phyloP scores from a whole-genome alignment of 2,113 vertebrate genomes.

The Cygnus buccinator region DNA sequence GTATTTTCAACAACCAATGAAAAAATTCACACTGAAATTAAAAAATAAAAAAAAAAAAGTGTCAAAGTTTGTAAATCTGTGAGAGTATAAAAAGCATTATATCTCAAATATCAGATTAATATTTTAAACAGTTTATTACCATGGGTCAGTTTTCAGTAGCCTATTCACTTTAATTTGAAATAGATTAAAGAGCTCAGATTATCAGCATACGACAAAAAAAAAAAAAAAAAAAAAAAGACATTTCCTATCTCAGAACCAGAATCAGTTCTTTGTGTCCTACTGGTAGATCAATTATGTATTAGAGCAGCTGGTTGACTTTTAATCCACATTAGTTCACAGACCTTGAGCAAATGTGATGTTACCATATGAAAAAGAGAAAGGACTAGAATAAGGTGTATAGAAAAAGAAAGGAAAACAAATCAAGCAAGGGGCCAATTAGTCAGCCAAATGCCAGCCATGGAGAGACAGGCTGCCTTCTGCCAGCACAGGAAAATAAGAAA shows the following conservation, averaged over 20 bases:
- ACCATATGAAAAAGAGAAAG: conserved; percentile 33
- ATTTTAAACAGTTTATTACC: not conserved
- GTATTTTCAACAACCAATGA: not conserved
- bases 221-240: not conserved
- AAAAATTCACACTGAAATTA: not conserved
- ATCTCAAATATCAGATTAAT: not conserved
- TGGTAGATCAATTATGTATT: conserved; percentile 55
- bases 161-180: not conserved
- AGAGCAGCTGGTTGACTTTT: conserved; percentile 40
- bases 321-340: conserved; percentile 47
- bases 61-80: not conserved
- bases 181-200: not conserved
- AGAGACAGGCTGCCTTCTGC: not conserved
- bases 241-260: conserved; percentile 1
- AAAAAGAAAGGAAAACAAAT: not conserved
- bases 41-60: not conserved
- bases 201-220: not conserved
- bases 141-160: not conserved
- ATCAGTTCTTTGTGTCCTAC: not conserved
- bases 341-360: conserved; percentile 40
- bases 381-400: not conserved
- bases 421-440: conserved; percentile 32
- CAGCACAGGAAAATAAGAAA: conserved; percentile 2
- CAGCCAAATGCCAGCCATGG: not conserved
- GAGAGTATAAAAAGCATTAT: not conserved